Base-by-base conservation (phyloP, 2,888 invertebrate genomes). In the Chironomus tentans region DNA sequence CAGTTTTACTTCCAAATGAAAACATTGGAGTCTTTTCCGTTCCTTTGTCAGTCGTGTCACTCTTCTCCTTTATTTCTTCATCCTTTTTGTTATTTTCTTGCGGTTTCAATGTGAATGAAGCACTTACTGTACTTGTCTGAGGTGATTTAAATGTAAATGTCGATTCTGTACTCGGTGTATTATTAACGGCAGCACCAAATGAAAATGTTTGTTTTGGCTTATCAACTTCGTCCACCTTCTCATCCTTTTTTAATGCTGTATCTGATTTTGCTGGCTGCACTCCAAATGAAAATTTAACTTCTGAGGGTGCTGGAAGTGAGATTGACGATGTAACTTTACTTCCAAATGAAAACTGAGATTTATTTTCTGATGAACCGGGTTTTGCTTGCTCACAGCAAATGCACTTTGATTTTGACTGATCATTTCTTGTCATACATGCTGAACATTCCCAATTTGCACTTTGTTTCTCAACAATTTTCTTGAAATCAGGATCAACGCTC, bases 401-500 rank as follows among this genome's bases (percentile, higher is more conserved):
- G 81, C 90, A 90, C 78, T 85, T 85, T 5, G 78, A 79, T 22
- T 82, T 83, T 18, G 82, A 82, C 4, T 81, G 80, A 69, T 84
- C 83, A 80, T 90, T 91, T 76, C 84, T 84, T 0, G 89, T 85
- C 85, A 88, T 86, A 80, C 90, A 91, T 18, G 85, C 85, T 13
- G 83, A 82, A 80, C 91, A 90, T 77, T 87, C 87, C 90, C 90
- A 90, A 76, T 84, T 83, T 0, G 79, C 77, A 76, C 81, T 81
- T 77, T 84, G 84, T 24, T 81, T 79, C 2, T 80, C 81, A 38
- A 81, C 82, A 70, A 84, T 76, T 3, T 80, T 78, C 78, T 83
- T 80, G 50, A 86, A 84, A 28, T 83, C 84, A 28, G 81, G 80
- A 73, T 84, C 81, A 18, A n/a, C 4, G 13, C 2, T 68, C 13